Base-by-base conservation (phyloP, 2,888 invertebrate genomes). In the Oligia fasciuncula region DNA sequence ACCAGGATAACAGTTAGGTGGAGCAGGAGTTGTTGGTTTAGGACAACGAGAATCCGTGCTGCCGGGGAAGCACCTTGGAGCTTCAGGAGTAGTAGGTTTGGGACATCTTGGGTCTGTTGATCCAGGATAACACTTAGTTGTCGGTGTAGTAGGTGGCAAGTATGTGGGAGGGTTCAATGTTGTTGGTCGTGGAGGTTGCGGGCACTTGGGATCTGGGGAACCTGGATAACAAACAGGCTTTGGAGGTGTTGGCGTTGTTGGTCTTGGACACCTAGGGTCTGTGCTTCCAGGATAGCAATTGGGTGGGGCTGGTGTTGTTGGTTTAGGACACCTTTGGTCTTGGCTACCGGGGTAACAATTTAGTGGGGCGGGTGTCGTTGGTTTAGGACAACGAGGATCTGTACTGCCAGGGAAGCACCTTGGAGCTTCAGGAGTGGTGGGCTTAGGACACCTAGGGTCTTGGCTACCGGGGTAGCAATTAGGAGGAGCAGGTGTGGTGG, bases 191-290 rank as follows among this genome's bases (percentile, higher is more conserved):
- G 93, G 76, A 57, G 92, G 91, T 87, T 91, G 92, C 9, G 94
- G 95, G 68, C 95, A 95, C 4, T 90, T 89, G 0, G 94, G 93
- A 87, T 96, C 91, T 3, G 91, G 86, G 4, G 93, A 92, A 0
- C 84, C 84, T 1, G 84, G 84, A 8, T 77, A 84, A 77, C 79
- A 81, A 0, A 89, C 85, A 0, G 87, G 84, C 2, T 73, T 73
- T 0, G 60, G 51, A 1, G 84, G 43, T 14, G 63, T 80, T 2
- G 69, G 78, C 5, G 83, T 62, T 4, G 72, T 79, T 17, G 80
- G 80, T 19, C 67, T 69, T 0, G 79, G 80, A 4, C 79, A 79
- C 0, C 40, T 40, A 40, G 40, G 40, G 6, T 77, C 77, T 1
- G 67, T 35, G 4, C 23, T 76, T 0, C 78, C 78, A 0, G 75